Evolutionary conservation across 2,113 vertebrate species (phyloP), one percentile per base, ranked within the genome.

Genomic region (Pongo pygmaeus): DNA sequence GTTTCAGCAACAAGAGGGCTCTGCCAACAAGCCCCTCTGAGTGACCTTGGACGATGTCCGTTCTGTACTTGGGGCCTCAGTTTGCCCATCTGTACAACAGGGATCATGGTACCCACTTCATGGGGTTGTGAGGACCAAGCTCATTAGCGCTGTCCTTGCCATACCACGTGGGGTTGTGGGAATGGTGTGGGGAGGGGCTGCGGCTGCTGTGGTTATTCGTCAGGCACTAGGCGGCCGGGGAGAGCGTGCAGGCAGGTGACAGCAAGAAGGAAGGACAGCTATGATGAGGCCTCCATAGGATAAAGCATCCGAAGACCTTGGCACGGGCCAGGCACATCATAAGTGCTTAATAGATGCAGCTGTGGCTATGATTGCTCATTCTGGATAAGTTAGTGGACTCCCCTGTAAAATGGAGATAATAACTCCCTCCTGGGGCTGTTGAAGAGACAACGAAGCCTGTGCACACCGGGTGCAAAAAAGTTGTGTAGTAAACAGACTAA

Each of bases 241-340:
- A n/a, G 16, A 14, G 84, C 1, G 0, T 0, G 0, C 1, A 8
- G 38, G 81, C 23, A 48, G 40, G 69, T 25, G 81, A 38, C 46
- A 43, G 25, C 38, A 27, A 9, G 9, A 14, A 57, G 17, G 6
- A 17, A n/a, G 78, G 12, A 67, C 0, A 20, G 72, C 9, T 14
- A 57, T 35, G 48, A 25, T 0, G 8, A 72, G 23, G 90, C 9
- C 50, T 59, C 48, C n/a, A 8, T 7, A 40, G 48, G 27, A 35
- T 74, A 61, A 10, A 23, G 69, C n/a, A 83, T n/a, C 17, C n/a
- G 1, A 46, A 32, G 61, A 22, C 72, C 30, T 72, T 11, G 32
- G 61, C 78, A 32, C 5, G 83, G 27, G n/a, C 64, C 0, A 2
- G 43, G 81, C 25, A 38, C 6, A 1, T 3, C 2, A 0, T 8